Conservation (phyloP, 2,797 vertebrate species). For the Salmo trutta region DNA sequence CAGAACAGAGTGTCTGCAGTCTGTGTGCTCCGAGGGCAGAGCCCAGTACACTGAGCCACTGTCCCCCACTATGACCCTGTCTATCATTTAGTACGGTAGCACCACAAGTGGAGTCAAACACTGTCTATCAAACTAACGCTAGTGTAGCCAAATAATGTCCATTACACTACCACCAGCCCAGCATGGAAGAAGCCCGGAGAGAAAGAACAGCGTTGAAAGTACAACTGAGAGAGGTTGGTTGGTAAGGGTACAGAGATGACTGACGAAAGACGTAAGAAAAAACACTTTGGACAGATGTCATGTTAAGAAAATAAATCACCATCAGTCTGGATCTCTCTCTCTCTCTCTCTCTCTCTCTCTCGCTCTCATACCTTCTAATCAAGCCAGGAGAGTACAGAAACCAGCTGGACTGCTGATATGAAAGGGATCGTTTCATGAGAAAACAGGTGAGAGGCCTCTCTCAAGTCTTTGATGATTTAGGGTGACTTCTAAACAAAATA, state of each 20-base stretch:
- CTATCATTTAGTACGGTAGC: conserved; percentile 45
- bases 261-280: conserved; percentile 20
- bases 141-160: background rate
- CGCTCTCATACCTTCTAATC: conserved; percentile 57
- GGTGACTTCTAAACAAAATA: conserved; percentile 29
- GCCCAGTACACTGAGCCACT: conserved; percentile 58
- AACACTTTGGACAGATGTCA: conserved; percentile 28
- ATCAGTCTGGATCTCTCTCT: background rate
- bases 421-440: conserved; percentile 58
- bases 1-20: conserved; percentile 47
- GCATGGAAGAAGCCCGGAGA: conserved; percentile 31
- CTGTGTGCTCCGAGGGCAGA: conserved; percentile 22
- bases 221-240: background rate
- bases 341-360: background rate
- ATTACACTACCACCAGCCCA: conserved; percentile 22
- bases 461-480: conserved; percentile 31
- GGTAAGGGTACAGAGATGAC: conserved; percentile 1
- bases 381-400: conserved; percentile 47
- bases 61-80: conserved; percentile 55
- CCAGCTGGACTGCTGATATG: conserved; percentile 63
- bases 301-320: conserved; percentile 57
- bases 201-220: background rate
- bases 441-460: conserved; percentile 69
- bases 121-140: conserved; percentile 43
- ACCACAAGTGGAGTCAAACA: conserved; percentile 35